Evolutionary conservation across 2,113 vertebrate genomes (phyloP).

Genomic region (Ceyx melanurus): DNA sequence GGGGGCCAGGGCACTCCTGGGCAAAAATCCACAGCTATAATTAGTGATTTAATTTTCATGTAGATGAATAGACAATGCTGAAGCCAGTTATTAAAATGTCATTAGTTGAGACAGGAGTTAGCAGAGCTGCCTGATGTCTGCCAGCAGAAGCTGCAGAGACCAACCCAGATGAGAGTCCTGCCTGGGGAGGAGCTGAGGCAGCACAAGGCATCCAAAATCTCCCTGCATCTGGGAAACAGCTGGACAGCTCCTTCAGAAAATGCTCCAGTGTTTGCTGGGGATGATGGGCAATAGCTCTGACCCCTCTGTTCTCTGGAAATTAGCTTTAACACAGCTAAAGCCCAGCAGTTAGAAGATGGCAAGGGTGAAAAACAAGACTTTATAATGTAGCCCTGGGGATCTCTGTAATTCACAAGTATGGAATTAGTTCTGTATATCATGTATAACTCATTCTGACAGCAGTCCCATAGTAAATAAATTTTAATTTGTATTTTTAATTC

Average conservation of each 20-base stretch:
- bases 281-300: neutral
- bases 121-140: constrained; percentile 19
- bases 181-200: neutral
- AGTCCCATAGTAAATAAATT: constrained; percentile 45
- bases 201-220: neutral
- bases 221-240: neutral
- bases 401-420: neutral
- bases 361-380: neutral
- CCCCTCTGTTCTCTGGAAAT: neutral
- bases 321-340: neutral
- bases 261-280: neutral
- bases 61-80: constrained; percentile 61
- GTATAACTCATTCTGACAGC: neutral
- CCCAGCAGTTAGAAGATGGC: neutral
- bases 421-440: neutral
- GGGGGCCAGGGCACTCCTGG: constrained; percentile 42
- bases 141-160: constrained; percentile 38
- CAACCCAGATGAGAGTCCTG: neutral
- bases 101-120: constrained; percentile 55
- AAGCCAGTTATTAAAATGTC: constrained; percentile 65
- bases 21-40: constrained; percentile 52
- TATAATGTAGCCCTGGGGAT: neutral
- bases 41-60: constrained; percentile 63
- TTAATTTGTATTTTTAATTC: constrained; percentile 48
- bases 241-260: neutral